Evolutionary conservation across 2,113 vertebrate species (phyloP).

Genomic region (Struthio camelus): DNA sequence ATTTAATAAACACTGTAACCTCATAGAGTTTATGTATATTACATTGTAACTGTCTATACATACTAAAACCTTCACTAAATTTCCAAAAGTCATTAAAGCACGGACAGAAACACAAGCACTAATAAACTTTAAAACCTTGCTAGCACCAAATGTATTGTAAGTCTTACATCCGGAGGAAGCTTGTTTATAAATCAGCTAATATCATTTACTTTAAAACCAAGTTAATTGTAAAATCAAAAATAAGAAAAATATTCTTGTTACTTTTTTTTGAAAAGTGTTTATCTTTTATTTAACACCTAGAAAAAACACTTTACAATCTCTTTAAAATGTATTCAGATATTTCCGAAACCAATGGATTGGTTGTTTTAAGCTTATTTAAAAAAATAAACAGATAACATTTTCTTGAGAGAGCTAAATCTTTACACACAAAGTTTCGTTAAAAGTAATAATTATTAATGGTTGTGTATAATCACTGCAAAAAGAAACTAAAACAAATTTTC

Average conservation of each 20-base stretch:
- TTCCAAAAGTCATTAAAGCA: not conserved
- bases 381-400: not conserved
- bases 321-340: not conserved
- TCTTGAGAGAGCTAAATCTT: not conserved
- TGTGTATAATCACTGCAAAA: not conserved
- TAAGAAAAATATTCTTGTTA: not conserved
- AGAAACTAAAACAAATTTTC: not conserved
- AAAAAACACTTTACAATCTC: not conserved
- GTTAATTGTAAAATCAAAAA: not conserved
- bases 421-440: not conserved
- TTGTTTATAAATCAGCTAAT: not conserved
- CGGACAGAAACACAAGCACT: not conserved
- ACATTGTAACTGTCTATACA: not conserved
- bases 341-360: not conserved
- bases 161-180: not conserved
- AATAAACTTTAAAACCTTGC: not conserved
- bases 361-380: not conserved
- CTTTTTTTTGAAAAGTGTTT: not conserved
- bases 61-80: not conserved
- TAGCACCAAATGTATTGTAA: conserved; percentile 10
- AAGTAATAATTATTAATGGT: not conserved
- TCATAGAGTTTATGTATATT: not conserved
- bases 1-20: not conserved
- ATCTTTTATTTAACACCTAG: not conserved
- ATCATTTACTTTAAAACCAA: not conserved